A percentile compares a stretch with the other conserved stretches of the same genome.
These are phyloP conservation scores for Ectropis grisescens DNA, from an alignment of 1,140 invertebrate species.

Conservation along the genomic window DNA sequence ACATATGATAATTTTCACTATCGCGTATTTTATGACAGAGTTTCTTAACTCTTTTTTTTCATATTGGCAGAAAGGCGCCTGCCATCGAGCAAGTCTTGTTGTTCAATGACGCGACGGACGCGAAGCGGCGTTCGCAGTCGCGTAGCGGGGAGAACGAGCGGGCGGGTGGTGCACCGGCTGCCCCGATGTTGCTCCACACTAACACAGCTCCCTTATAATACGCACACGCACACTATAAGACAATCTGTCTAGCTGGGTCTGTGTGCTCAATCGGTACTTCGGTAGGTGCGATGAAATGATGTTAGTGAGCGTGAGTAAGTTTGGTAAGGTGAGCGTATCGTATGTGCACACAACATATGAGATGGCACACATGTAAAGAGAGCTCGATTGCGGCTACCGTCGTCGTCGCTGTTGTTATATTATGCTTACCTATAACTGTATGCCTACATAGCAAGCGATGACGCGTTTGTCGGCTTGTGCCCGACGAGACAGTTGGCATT, in stretches of 20 bases:
- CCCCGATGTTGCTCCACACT: slow-evolving; percentile 60
- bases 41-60: slow-evolving; percentile 61
- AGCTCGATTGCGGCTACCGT: slow-evolving; percentile 52
- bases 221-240: slow-evolving; percentile 30
- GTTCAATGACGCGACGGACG: slow-evolving; percentile 62
- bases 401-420: slow-evolving; percentile 31
- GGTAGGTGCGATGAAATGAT: slow-evolving; percentile 32
- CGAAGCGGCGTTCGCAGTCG: slow-evolving; percentile 60
- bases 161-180: slow-evolving; percentile 61
- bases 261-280: slow-evolving; percentile 47
- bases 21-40: slow-evolving; percentile 61
- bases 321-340: slow-evolving; percentile 30
- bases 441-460: slow-evolving; percentile 57
- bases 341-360: slow-evolving; percentile 31
- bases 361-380: slow-evolving; percentile 39
- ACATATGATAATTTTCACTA: slow-evolving; percentile 62
- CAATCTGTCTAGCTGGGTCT: slow-evolving; percentile 49
- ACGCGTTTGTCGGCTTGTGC: slow-evolving; percentile 66
- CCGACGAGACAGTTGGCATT: slow-evolving; percentile 68
- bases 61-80: slow-evolving; percentile 66
- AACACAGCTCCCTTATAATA: slow-evolving; percentile 18
- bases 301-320: slow-evolving; percentile 30
- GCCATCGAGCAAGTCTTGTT: slow-evolving; percentile 67
- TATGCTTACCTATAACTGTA: slow-evolving; percentile 65
- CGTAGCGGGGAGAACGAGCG: slow-evolving; percentile 57